These are phyloP conservation scores for Fregata magnificens DNA, from an alignment of 2,113 vertebrate species.

Conservation along the genomic window DNA sequence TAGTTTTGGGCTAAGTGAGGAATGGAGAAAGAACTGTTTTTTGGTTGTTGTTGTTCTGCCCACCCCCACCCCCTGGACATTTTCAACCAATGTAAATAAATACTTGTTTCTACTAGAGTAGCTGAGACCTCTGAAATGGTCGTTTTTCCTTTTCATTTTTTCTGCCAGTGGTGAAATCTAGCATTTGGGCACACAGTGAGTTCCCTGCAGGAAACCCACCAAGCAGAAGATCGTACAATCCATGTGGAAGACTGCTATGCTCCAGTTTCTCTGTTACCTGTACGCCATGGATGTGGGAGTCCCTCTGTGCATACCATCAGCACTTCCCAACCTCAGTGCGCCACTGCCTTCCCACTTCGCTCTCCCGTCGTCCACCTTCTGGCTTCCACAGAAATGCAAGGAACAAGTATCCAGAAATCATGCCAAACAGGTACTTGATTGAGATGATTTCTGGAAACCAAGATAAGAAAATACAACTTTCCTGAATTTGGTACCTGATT, in stretches of 20 bases:
- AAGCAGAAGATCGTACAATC: background rate
- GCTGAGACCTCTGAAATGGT: background rate
- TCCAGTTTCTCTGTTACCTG: background rate
- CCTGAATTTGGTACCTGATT: background rate
- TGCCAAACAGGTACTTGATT: background rate
- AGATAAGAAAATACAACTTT: background rate
- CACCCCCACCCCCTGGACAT: rapidly evolving
- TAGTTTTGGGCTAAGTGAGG: background rate
- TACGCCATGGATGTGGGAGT: rapidly evolving
- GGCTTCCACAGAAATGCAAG: background rate
- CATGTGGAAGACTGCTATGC: background rate
- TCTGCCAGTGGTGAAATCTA: background rate
- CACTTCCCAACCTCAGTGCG: rapidly evolving
- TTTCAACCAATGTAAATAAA: background rate
- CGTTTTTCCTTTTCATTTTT: background rate
- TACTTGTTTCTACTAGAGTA: background rate
- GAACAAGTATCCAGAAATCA: background rate
- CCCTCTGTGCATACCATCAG: background rate
- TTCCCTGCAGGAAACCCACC: background rate
- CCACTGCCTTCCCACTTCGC: background rate
- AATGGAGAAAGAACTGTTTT: background rate
- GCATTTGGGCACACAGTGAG: background rate
- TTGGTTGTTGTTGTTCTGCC: background rate
- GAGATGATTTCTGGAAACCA: background rate
- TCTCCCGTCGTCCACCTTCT: background rate